Conservation (phyloP, 2,888 invertebrate species). For the Epinotia nisella region DNA sequence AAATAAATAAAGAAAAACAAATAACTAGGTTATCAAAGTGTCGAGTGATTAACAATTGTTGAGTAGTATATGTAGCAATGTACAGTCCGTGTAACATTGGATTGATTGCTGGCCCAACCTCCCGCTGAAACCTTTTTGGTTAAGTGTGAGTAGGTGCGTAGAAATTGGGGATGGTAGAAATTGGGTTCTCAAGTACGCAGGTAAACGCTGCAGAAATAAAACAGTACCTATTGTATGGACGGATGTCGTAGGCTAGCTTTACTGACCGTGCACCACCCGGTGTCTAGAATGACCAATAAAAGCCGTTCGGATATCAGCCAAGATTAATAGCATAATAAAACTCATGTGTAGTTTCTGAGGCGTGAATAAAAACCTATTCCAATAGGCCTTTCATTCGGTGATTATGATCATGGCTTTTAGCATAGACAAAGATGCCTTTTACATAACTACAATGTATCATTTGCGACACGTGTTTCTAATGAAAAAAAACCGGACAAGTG, state of each 20-base stretch:
- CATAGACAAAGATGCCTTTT: background rate
- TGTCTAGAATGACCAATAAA: conserved; percentile 30
- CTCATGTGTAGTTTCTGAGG: conserved; percentile 8
- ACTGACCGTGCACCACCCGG: background rate
- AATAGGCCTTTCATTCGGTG: conserved; percentile 2
- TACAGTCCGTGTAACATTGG: no score
- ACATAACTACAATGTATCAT: background rate
- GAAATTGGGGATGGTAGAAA: no score
- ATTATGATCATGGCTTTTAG: background rate
- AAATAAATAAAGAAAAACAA: no score
- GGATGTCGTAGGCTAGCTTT: background rate
- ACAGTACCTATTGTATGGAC: background rate
- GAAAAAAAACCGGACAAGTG: no score
- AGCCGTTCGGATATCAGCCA: conserved; percentile 6
- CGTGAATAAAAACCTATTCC: conserved; percentile 14
- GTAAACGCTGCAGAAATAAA: background rate
- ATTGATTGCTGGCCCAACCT: no score
- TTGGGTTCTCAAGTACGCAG: no score
- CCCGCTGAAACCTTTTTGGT: no score
- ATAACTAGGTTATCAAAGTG: no score
- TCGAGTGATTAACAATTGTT: no score
- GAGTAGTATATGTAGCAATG: no score
- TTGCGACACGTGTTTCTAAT: background rate
- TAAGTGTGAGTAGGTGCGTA: no score
- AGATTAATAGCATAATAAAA: conserved; percentile 29